Evolutionary conservation across 2,797 vertebrate genomes (phyloP), one percentile per base, ranked within the genome.

Genomic region (Sebastes diaconus): DNA sequence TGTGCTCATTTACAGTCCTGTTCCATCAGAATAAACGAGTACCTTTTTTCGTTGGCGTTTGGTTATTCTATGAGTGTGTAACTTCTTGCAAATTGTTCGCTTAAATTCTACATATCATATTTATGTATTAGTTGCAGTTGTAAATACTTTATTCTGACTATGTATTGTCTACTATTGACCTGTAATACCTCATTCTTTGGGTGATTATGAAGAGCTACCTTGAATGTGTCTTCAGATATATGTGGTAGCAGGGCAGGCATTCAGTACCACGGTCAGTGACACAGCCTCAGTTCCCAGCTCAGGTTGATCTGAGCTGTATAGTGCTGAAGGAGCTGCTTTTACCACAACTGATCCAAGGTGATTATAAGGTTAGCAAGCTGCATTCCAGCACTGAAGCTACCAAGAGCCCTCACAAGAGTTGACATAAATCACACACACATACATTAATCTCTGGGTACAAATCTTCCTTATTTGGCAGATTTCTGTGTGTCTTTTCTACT

Each of bases 191-290:
- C 4, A 46, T 42, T 39, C 14, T 34, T 13, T 34, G 24, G 4
- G 2, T 42, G 13, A 55, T 25, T 59, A 20, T 25, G 42, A 12
- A 18, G 1, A 11, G 57, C 61, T 59, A 42, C 30, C 39, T 59
- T 81, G 18, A 60, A n/a, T 73, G 46, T 36, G 22, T 69, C 72
- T 75, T 30, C 14, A 63, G 18, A 66, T 67, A 22, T 46, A n/a
- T 46, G 8, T 32, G 16, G 54, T 34, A 79, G 42, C 63, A 64
- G 54, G 22, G 22, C 72, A 79, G 52, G 22, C 30, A 18, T 88
- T 90, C 87, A 92, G 89, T 75, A 86, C 88, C 85, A 92, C 3
- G 89, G 90, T 72, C 89, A 91, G 90, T 68, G 81, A 84, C 80
- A 75, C 68, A 80, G 66, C 32, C 13, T 67, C 27, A 20, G 12